Evolutionary conservation across 2,113 vertebrate genomes (phyloP).

Genomic region (Lipotes vexillifer): DNA sequence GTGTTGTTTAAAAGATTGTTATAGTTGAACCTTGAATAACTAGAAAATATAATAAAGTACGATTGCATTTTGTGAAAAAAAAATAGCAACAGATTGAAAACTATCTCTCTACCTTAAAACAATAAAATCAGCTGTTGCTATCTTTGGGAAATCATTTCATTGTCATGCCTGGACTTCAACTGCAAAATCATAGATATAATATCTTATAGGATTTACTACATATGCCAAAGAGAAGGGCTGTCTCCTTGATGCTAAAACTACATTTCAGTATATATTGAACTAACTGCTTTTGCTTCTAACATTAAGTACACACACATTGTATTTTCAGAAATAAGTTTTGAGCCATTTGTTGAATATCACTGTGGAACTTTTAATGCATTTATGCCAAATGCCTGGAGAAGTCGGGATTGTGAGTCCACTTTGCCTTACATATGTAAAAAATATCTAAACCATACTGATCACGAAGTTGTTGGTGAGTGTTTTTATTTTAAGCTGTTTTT

Average conservation of each 20-base stretch:
- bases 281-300: constrained; percentile 14
- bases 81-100: constrained; percentile 35
- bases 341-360: constrained; percentile 73
- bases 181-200: not conserved
- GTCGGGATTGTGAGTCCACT: constrained; percentile 84
- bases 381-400: constrained; percentile 83
- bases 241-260: not conserved
- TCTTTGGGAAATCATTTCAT: not conserved
- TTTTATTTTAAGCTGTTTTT: not conserved
- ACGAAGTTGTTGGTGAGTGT: constrained; percentile 85
- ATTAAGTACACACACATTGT: constrained; percentile 42
- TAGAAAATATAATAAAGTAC: not conserved
- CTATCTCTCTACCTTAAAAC: not conserved
- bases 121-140: not conserved
- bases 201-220: not conserved
- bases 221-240: not conserved
- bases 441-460: constrained; percentile 80
- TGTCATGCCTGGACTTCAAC: not conserved
- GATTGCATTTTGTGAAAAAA: not conserved
- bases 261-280: not conserved
- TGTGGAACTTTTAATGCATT: constrained; percentile 88
- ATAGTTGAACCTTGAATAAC: not conserved
- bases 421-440: constrained; percentile 95
- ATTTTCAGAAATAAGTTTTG: constrained; percentile 75
- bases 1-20: not conserved